These are phyloP conservation scores for Zaprionus vittiger DNA, from an alignment of 1,140 invertebrate genomes.

Conservation along the genomic window DNA sequence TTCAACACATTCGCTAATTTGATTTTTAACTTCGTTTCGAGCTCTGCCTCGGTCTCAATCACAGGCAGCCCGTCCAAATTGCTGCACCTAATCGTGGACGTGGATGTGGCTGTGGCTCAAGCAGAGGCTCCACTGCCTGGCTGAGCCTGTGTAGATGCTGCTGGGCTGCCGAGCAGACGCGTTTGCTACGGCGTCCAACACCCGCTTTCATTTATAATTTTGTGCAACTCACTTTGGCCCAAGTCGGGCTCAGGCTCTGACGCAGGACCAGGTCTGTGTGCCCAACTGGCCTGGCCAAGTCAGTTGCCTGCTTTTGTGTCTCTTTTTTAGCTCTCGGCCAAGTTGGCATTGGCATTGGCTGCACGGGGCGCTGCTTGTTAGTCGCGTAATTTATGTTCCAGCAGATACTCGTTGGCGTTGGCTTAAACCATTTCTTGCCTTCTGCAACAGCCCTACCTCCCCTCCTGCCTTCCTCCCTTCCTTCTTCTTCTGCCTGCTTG, in stretches of 20 bases:
- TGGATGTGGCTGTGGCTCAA: conserved; percentile 31
- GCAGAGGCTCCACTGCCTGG: background rate
- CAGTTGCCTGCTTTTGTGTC: conserved; percentile 45
- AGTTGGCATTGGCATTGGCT: conserved; percentile 38
- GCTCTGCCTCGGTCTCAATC: conserved; percentile 79
- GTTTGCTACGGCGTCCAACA: conserved; percentile 62
- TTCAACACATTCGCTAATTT: conserved; percentile 85
- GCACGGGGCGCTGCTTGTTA: conserved; percentile 81
- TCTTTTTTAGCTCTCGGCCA: conserved; percentile 70
- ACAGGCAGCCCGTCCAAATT: conserved; percentile 77
- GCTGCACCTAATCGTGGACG: conserved; percentile 78
- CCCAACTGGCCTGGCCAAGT: conserved; percentile 52
- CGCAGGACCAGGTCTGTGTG: conserved; percentile 42
- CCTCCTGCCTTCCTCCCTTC: background rate
- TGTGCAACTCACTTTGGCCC: conserved; percentile 76
- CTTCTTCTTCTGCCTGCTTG: background rate
- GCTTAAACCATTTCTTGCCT: conserved; percentile 49
- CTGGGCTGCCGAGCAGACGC: conserved; percentile 9
- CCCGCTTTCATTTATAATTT: conserved; percentile 78
- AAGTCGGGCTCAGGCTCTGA: background rate
- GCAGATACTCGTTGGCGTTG: conserved; percentile 83
- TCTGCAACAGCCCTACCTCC: background rate
- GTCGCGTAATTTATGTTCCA: conserved; percentile 84
- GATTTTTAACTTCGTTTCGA: conserved; percentile 84
- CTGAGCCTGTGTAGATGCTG: conserved; percentile 24